Evolutionary conservation across 2,113 vertebrate species (phyloP).

Genomic region (Odocoileus virginianus): DNA sequence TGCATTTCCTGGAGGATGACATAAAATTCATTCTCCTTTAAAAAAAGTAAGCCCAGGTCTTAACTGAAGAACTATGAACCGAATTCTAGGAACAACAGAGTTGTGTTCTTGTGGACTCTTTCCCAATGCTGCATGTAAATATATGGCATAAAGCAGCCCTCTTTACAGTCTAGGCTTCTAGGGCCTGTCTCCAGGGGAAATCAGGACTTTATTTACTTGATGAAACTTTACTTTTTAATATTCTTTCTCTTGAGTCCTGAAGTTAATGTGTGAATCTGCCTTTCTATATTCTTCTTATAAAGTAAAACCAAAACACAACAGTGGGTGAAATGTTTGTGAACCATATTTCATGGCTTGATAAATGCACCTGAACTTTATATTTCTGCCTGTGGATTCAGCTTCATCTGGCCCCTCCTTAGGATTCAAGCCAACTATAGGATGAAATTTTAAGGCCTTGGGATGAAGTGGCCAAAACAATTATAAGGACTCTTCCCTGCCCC

Average conservation of each 20-base stretch:
- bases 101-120: neutral
- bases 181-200: neutral
- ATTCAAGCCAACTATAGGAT: neutral
- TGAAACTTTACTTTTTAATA: neutral
- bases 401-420: neutral
- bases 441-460: neutral
- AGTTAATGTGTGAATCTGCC: neutral
- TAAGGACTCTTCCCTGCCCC: neutral
- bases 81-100: slow-evolving; percentile 45
- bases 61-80: slow-evolving; percentile 47
- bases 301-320: neutral
- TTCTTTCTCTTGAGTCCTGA: neutral
- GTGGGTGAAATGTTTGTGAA: slow-evolving; percentile 33
- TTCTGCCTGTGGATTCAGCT: slow-evolving; percentile 20
- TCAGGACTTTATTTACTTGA: neutral
- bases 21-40: slow-evolving; percentile 58
- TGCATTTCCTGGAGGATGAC: slow-evolving; percentile 51
- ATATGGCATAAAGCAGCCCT: neutral
- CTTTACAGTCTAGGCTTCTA: neutral
- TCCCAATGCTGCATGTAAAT: neutral
- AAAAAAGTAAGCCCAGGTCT: slow-evolving; percentile 62
- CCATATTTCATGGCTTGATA: slow-evolving; percentile 19
- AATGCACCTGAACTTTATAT: slow-evolving; percentile 43
- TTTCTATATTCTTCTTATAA: neutral
- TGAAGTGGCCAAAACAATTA: neutral